Conservation (phyloP, 2,888 invertebrate species). For the Trachelus iudaicus region DNA sequence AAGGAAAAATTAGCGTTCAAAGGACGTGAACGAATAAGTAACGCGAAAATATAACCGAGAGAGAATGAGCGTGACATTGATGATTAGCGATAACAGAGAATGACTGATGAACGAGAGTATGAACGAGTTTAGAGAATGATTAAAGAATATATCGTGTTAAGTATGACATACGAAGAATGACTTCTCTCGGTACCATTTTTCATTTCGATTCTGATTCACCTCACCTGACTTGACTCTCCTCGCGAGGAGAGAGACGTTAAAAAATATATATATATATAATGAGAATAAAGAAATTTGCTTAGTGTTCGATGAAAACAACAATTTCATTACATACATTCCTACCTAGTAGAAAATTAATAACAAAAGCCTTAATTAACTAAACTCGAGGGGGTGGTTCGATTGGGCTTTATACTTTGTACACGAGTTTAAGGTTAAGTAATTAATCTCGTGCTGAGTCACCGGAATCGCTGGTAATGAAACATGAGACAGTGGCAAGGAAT, state of each 20-base stretch:
- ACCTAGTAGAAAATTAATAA: slow-evolving; percentile 24
- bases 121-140: neutral
- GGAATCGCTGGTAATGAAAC: neutral
- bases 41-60: neutral
- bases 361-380: slow-evolving; percentile 18
- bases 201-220: neutral
- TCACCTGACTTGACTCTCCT: neutral
- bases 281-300: neutral
- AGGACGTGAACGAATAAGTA: neutral
- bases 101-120: neutral
- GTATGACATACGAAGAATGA: neutral
- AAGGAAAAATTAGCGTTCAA: neutral
- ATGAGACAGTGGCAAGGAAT: neutral
- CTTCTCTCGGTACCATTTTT: neutral
- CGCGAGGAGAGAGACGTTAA: neutral
- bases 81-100: neutral
- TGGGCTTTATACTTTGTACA: slow-evolving; percentile 11
- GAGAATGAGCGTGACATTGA: neutral
- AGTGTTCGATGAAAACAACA: slow-evolving; percentile 13
- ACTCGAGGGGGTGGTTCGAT: slow-evolving; percentile 15
- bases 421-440: neutral
- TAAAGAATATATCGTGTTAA: neutral
- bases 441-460: neutral
- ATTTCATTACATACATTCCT: slow-evolving; percentile 19
- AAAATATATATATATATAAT: neutral